phyloP scores from a whole-genome alignment of 2,888 invertebrate genomes.

The Bombyx huttoni region DNA sequence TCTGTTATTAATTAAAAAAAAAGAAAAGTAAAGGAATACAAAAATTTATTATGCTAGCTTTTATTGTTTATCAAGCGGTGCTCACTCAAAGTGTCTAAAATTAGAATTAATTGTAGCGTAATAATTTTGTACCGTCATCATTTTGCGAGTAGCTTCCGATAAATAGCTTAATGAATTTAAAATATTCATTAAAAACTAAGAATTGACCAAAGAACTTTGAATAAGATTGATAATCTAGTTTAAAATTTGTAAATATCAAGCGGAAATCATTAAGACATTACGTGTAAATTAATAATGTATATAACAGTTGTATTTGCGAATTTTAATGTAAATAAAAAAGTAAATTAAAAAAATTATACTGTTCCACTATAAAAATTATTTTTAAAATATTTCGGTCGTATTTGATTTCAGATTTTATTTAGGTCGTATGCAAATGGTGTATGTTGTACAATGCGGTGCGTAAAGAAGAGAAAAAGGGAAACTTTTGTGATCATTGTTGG shows the following conservation, averaged over 20 bases:
- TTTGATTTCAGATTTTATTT: conserved; percentile 10
- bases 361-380: conserved; percentile 51
- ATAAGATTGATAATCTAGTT: conserved; percentile 44
- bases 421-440: conserved; percentile 50
- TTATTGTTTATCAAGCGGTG: background rate
- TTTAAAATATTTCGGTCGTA: conserved; percentile 45
- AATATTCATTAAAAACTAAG: conserved; percentile 49
- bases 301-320: conserved; percentile 62
- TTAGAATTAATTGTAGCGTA: background rate
- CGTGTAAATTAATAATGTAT: conserved; percentile 45
- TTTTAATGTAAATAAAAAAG: conserved; percentile 57
- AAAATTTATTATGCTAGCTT: background rate
- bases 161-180: conserved; percentile 24
- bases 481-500: conserved; percentile 70
- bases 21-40: background rate
- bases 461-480: conserved; percentile 42
- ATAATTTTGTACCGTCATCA: background rate
- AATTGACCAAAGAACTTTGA: conserved; percentile 65
- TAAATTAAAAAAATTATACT: conserved; percentile 22
- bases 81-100: background rate
- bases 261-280: conserved; percentile 38
- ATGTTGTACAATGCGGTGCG: conserved; percentile 65
- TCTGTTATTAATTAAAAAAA: background rate
- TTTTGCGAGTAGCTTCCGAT: conserved; percentile 23
- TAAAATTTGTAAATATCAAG: conserved; percentile 47